Evolutionary conservation across 2,113 vertebrate species (phyloP).

Genomic region (Barnardius zonarius): DNA sequence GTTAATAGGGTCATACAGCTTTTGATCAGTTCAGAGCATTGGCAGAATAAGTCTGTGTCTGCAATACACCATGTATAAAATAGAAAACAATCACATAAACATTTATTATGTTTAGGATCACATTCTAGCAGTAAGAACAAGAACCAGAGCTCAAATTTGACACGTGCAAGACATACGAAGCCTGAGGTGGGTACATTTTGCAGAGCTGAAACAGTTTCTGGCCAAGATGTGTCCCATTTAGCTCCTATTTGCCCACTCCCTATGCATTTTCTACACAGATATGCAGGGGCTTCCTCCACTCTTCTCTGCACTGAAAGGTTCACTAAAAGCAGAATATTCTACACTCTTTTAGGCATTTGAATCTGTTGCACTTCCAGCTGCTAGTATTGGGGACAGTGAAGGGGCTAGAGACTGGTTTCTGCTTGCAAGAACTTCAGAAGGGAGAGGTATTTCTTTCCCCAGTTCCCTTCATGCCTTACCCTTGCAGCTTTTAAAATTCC

Average conservation of each 20-base stretch:
- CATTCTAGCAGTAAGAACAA: background rate
- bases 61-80: fast-evolving
- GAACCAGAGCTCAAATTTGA: background rate
- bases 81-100: background rate
- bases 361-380: background rate
- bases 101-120: background rate
- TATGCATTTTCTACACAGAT: background rate
- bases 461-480: background rate
- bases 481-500: background rate
- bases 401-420: background rate
- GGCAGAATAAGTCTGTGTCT: background rate
- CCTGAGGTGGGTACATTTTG: background rate
- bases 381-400: background rate
- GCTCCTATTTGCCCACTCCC: background rate
- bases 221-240: background rate
- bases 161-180: background rate
- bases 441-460: background rate
- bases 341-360: background rate
- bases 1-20: background rate
- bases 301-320: background rate
- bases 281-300: background rate
- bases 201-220: background rate
- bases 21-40: background rate
- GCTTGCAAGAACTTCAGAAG: background rate
- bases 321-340: background rate